Evolutionary conservation across 2,797 vertebrate genomes (phyloP).

Genomic region (Sebastes matsubarae): DNA sequence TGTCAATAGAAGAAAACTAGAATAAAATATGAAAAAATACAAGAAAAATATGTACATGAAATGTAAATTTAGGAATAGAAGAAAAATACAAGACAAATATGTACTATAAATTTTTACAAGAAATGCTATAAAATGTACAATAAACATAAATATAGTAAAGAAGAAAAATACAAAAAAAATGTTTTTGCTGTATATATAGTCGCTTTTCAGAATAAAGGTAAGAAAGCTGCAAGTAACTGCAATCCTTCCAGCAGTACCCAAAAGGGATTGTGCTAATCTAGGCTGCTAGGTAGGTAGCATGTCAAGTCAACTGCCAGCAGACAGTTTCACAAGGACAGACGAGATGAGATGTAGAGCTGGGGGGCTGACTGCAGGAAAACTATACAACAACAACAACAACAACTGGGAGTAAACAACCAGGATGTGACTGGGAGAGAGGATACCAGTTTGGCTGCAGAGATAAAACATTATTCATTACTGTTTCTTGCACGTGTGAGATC

Average conservation of each 20-base stretch:
- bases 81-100: too few species aligned
- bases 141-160: too few species aligned
- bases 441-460: not conserved
- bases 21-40: too few species aligned
- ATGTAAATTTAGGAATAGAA: too few species aligned
- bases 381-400: not conserved
- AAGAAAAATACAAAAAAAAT: too few species aligned
- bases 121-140: too few species aligned
- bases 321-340: not conserved
- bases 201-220: conserved; percentile 27
- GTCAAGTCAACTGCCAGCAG: conserved; percentile 21
- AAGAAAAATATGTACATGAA: too few species aligned
- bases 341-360: not conserved
- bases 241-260: conserved; percentile 13
- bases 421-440: not conserved
- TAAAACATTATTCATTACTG: not conserved
- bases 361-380: not conserved
- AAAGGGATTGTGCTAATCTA: conserved; percentile 25
- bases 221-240: conserved; percentile 4
- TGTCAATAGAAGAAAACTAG: too few species aligned
- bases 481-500: not conserved
- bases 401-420: not conserved
- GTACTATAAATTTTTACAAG: too few species aligned
- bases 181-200: not conserved
- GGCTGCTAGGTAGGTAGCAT: conserved; percentile 9